Base-by-base conservation (phyloP, 2,888 invertebrate species). In the Lasioglossum villosulum region DNA sequence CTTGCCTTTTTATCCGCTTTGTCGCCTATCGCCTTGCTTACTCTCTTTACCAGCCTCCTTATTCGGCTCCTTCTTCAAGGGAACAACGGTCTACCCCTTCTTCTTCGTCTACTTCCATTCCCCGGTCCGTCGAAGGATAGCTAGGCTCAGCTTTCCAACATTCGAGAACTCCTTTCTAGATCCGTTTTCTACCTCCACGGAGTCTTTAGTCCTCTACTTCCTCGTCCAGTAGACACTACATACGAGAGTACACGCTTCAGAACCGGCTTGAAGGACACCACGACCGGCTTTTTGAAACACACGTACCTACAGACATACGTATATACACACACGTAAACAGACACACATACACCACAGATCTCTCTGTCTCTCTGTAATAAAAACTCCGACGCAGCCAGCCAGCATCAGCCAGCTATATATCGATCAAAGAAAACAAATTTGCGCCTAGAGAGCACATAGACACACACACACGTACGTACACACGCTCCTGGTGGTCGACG, bases 191-290 rank as follows among this genome's bases (percentile, higher is more conserved):
- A 71, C 52, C 39, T 30, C 16, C 63, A 63, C 63, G 30, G 63
- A 63, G 63, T 63, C 63, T 63, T 63, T 30, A 30, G 63, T 45
- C 34, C 42, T 75, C 42, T 63, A 66, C 80, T 71, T 79, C 48
- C 83, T 86, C 68, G 77, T 78, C 85, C 86, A 81, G 90, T 89
- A 86, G 83, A 86, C 75, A 83, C 81, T 34, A 81, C 68, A 74
- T 63, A 70, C 72, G 84, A 85, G 86, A 83, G 85, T 16, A 80
- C 86, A 88, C 89, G 91, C 87, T 91, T 86, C 34, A 83, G 88
- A 86, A 90, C 88, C 88, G 86, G 90, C 91, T 90, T 86, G 80
- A 89, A 91, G 91, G 81, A 91, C 91, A 79, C 76, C 86, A 86
- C 89, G 84, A 84, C 83, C 83, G 82, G 86, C 84, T 84, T 83